Base-by-base conservation (phyloP, 2,797 vertebrate genomes). In the Urocyon cinereoargenteus region DNA sequence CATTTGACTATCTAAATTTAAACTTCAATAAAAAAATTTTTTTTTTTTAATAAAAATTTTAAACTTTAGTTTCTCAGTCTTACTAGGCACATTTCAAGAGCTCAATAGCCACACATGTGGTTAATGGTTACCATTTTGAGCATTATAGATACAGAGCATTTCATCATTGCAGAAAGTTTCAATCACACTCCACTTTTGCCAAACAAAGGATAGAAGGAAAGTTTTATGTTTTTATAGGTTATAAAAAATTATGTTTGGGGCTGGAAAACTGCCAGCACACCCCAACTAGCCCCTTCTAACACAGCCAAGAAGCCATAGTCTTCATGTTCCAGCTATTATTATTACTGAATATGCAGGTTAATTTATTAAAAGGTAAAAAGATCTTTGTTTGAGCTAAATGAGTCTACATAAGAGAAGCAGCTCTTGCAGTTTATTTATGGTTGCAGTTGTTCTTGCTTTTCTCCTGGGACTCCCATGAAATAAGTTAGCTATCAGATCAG, bases 121-220 rank as follows among this genome's bases (percentile, higher is more conserved):
- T 55, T 87, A 83, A 53, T 62, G 61, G 53, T 61, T 92, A 66
- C 68, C 40, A 81, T 90, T 90, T 90, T 88, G 31, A 90, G 70
- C 31, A 84, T 57, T 3, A 59, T 6, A 62, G 21, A 40, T 45
- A 53, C 0, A 64, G 61, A 70, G 53, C 19, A 77, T 85, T 84
- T 81, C 49, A 45, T 73, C 40, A 73, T 36, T 57, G 66, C 31
- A 83, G 36, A 78, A 95, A 51, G 5, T 83, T 83, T 78, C 73
- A 18, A 40, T 31, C 81, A 16, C 51, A 91, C n/a, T 85, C 13
- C 55, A 88, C 49, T 91, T 93, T 45, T 93, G 66, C 82, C 83
- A 88, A 82, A 40, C 72, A 82, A 72, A 96, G 88, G n/a, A 84
- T n/a, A 91, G 36, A 57, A 91, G 45, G 16, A 94, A 94, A 73